Conservation (phyloP, 2,797 vertebrate species). For the Micromesistius poutassou region DNA sequence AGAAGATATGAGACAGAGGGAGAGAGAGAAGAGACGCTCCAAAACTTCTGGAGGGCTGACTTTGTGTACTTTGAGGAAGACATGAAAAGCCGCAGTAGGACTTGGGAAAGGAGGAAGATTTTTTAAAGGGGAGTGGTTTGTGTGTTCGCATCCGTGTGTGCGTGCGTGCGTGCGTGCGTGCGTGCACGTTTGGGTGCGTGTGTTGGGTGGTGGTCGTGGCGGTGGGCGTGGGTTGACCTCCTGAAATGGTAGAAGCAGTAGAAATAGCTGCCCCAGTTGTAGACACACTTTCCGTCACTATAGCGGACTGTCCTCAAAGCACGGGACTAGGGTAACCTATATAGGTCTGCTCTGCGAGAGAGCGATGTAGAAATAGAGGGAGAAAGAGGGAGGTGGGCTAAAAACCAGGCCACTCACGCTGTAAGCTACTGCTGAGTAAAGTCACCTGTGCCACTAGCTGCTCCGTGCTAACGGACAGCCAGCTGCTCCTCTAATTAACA, state of each 20-base stretch:
- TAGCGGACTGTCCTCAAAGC: conserved; percentile 70
- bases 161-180: not conserved
- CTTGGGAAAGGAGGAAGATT: conserved; percentile 47
- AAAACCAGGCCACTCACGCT: conserved; percentile 70
- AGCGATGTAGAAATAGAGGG: conserved; percentile 21
- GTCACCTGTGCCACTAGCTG: conserved; percentile 69
- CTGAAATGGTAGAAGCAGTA: conserved; percentile 67
- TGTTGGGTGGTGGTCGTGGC: conserved; percentile 32
- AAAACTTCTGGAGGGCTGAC: conserved; percentile 24
- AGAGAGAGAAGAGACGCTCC: conserved; percentile 17
- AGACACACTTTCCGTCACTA: conserved; percentile 70
- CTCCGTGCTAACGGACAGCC: conserved; percentile 71
- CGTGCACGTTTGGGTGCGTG: conserved; percentile 28
- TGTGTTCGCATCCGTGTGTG: not conserved
- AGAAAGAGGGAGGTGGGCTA: conserved; percentile 30
- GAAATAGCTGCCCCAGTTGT: conserved; percentile 85
- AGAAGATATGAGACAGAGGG: not conserved
- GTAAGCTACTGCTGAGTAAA: conserved; percentile 67
- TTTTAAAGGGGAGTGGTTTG: conserved; percentile 27
- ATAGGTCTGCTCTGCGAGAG: conserved; percentile 58
- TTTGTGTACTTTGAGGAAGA: conserved; percentile 29
- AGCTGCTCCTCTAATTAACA: conserved; percentile 75
- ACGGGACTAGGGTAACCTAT: conserved; percentile 75
- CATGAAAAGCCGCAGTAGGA: conserved; percentile 23
- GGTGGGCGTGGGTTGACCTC: conserved; percentile 59